Evolutionary conservation across 2,113 vertebrate species (phyloP).

Genomic region (Syrrhaptes paradoxus): DNA sequence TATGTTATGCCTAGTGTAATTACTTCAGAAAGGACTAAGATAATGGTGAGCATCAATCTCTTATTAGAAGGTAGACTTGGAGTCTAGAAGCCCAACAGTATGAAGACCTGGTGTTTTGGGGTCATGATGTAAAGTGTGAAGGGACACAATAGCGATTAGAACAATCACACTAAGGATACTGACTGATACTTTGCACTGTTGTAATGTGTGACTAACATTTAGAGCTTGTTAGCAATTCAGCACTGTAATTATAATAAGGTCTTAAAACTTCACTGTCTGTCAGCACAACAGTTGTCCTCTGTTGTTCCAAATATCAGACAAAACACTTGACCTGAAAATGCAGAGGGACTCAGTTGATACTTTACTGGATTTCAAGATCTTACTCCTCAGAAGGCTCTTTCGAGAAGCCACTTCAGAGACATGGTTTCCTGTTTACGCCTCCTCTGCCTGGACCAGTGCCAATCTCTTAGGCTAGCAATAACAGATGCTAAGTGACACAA

Average conservation of each 20-base stretch:
- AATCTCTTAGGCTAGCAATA: background rate
- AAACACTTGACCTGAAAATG: background rate
- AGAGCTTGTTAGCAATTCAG: background rate
- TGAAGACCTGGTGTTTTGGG: background rate
- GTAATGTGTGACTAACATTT: background rate
- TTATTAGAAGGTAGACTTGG: background rate
- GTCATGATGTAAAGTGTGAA: background rate
- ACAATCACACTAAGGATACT: background rate
- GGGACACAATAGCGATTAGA: background rate
- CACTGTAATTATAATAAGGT: background rate
- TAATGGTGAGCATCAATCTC: background rate
- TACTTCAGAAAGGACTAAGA: background rate
- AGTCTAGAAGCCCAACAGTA: background rate
- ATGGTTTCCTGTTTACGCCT: background rate
- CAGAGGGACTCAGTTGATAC: background rate
- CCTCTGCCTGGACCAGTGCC: background rate
- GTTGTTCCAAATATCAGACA: background rate
- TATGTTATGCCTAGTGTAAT: background rate
- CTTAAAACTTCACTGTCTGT: background rate
- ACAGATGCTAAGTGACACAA: constrained; percentile 4
- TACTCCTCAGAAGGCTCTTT: background rate
- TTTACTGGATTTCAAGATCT: background rate
- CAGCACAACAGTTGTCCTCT: background rate
- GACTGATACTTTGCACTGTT: background rate
- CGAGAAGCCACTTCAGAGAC: background rate